Conservation (phyloP, 2,888 invertebrate genomes). For the Sminthurinus aureus region DNA sequence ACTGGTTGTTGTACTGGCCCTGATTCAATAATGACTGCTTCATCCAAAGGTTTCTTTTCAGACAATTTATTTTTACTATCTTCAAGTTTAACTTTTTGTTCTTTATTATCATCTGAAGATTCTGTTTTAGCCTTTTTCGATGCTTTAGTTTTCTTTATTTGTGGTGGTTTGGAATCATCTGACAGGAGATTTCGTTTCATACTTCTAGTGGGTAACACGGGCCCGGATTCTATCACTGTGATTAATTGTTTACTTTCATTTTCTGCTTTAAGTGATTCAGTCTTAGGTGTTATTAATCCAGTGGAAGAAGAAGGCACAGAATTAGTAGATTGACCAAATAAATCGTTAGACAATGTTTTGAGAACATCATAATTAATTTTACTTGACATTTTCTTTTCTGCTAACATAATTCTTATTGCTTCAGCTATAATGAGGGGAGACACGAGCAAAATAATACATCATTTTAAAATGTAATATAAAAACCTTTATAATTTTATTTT, state of each 20-base stretch:
- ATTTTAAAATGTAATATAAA: neutral
- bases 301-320: constrained; percentile 8
- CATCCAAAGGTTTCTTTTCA: neutral
- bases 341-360: constrained; percentile 70
- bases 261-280: constrained; percentile 8
- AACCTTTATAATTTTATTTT: neutral
- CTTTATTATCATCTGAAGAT: neutral
- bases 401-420: constrained; percentile 95
- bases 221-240: constrained; percentile 59
- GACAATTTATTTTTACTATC: constrained; percentile 10
- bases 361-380: constrained; percentile 99
- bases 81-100: constrained; percentile 2
- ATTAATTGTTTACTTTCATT: constrained; percentile 37
- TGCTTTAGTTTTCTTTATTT: constrained; percentile 29
- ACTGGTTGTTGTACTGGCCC: constrained; percentile 30
- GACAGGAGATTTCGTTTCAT: constrained; percentile 11
- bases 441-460: constrained; percentile 8
- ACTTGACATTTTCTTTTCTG: constrained; percentile 92
- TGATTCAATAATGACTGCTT: constrained; percentile 35
- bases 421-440: constrained; percentile 70
- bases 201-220: constrained; percentile 48
- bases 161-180: constrained; percentile 2
- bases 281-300: neutral
- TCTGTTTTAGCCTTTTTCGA: neutral
- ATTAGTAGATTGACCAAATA: constrained; percentile 27